Evolutionary conservation across 2,797 vertebrate genomes (phyloP).

Genomic region (Spinus olivaceus): DNA sequence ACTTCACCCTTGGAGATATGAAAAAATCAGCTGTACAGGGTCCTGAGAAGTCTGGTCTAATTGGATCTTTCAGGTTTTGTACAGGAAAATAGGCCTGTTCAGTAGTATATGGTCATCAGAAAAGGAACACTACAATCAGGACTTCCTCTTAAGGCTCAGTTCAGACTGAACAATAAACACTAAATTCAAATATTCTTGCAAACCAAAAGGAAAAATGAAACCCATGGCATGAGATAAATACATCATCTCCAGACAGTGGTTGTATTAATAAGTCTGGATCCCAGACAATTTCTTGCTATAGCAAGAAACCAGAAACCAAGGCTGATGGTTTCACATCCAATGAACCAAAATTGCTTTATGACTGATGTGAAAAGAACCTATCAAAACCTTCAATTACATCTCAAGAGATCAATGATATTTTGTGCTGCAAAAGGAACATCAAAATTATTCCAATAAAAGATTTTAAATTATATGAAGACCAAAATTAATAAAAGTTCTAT

Average conservation of each 20-base stretch:
- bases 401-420: background rate
- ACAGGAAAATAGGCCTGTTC: background rate
- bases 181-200: background rate
- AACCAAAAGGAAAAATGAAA: background rate
- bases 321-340: background rate
- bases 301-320: background rate
- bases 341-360: background rate
- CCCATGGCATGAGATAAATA: background rate
- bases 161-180: background rate
- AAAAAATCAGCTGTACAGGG: background rate
- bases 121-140: background rate
- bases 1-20: background rate
- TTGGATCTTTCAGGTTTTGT: background rate
- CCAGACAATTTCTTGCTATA: background rate
- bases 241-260: background rate
- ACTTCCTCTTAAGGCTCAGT: background rate
- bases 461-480: background rate
- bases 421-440: background rate
- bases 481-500: background rate
- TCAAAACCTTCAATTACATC: background rate
- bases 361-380: background rate
- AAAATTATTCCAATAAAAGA: background rate
- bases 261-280: background rate
- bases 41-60: background rate
- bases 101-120: background rate